Evolutionary conservation across 2,797 vertebrate genomes (phyloP).

Genomic region (Otus scops): DNA sequence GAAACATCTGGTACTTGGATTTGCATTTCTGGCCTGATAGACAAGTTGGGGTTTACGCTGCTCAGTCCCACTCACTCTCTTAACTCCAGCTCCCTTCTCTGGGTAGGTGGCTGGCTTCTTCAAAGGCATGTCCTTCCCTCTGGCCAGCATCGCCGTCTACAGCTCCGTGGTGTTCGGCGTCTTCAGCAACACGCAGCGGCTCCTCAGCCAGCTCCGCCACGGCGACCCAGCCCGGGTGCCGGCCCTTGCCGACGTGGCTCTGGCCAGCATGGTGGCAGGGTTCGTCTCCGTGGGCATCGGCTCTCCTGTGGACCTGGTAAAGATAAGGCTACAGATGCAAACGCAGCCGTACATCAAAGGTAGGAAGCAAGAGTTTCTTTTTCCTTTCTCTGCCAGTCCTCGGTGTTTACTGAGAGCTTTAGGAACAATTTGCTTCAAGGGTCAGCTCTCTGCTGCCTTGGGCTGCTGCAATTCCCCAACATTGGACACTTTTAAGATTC

Average conservation of each 20-base stretch:
- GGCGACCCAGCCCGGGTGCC: slow-evolving; percentile 64
- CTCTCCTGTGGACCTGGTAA: slow-evolving; percentile 91
- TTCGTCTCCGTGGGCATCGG: slow-evolving; percentile 87
- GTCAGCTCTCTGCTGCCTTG: not conserved
- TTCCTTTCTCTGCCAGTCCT: not conserved
- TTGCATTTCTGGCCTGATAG: not conserved
- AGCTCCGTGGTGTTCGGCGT: slow-evolving; percentile 92
- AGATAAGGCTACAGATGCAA: slow-evolving; percentile 97
- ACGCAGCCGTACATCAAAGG: slow-evolving; percentile 80
- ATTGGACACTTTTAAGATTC: too few relatives aligned
- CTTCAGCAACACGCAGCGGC: slow-evolving; percentile 87
- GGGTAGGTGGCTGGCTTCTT: slow-evolving; percentile 89
- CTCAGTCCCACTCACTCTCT: not conserved
- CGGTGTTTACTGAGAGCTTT: rapidly evolving
- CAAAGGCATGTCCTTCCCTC: slow-evolving; percentile 95
- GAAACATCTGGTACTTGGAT: not conserved
- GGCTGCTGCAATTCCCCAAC: not conserved
- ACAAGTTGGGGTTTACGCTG: not conserved
- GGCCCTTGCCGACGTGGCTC: slow-evolving; percentile 77
- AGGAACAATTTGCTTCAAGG: not conserved
- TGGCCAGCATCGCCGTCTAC: slow-evolving; percentile 90
- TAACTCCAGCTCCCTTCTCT: not conserved
- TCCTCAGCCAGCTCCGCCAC: slow-evolving; percentile 82
- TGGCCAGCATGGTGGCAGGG: slow-evolving; percentile 86
- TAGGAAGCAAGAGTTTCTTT: slow-evolving; percentile 53